A percentile compares a stretch with the other conserved stretches of the same genome.
Conservation (phyloP, 1,140 invertebrate species). For the Neelides sp. region DNA sequence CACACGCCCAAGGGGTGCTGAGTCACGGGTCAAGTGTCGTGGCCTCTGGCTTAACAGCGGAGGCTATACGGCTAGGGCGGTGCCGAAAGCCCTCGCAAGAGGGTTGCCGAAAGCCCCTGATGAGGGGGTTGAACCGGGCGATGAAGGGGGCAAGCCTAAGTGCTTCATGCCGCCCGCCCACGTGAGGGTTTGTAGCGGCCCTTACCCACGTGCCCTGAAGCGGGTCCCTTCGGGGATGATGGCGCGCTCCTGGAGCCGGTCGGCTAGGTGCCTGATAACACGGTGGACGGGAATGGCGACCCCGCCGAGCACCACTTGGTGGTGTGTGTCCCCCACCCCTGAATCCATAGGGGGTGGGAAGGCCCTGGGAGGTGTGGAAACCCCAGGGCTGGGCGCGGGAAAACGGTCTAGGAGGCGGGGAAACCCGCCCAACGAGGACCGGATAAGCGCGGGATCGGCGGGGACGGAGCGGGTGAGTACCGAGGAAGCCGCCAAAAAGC, state of each 20-base stretch:
- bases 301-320: neutral
- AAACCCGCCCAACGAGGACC: neutral
- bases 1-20: neutral
- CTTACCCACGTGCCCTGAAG: neutral
- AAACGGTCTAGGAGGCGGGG: neutral
- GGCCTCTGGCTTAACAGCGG: neutral
- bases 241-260: neutral
- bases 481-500: neutral
- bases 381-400: neutral
- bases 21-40: neutral
- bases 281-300: neutral
- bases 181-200: neutral
- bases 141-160: neutral
- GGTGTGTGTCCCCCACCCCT: neutral
- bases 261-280: neutral
- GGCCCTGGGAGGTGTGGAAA: neutral
- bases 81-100: neutral
- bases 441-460: neutral
- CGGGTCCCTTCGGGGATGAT: neutral
- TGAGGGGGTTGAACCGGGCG: neutral
- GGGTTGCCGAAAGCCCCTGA: neutral
- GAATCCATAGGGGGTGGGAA: neutral
- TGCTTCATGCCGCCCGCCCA: neutral
- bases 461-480: neutral
- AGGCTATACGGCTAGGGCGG: neutral